Conservation (phyloP, 2,888 invertebrate species). For the Macroteleia sp. region DNA sequence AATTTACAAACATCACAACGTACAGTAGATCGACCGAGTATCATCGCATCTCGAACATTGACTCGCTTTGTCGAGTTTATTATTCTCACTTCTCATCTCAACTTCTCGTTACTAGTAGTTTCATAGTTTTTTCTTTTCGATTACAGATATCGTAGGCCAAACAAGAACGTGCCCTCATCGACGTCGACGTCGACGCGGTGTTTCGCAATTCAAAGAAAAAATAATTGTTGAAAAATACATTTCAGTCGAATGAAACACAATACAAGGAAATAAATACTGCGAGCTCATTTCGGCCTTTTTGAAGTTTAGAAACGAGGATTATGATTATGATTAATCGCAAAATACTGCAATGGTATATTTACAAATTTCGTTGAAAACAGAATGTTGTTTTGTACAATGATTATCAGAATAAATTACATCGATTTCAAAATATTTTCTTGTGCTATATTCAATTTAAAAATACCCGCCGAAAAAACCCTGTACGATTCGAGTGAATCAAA, state of each 20-base stretch:
- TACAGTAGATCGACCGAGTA: slow-evolving; percentile 79
- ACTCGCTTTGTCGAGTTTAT: slow-evolving; percentile 54
- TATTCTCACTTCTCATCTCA: slow-evolving; percentile 24
- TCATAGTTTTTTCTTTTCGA: slow-evolving; percentile 4
- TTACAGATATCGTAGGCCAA: slow-evolving; percentile 60
- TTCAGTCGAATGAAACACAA: background rate
- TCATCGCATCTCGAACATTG: slow-evolving; percentile 68
- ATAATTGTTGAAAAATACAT: background rate
- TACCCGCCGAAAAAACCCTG: slow-evolving; percentile 25
- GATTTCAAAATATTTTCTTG: slow-evolving; percentile 1
- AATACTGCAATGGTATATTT: slow-evolving; percentile 60
- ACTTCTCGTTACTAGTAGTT: slow-evolving; percentile 8
- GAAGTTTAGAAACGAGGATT: slow-evolving; percentile 57
- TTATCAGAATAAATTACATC: background rate
- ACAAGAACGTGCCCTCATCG: slow-evolving; percentile 60
- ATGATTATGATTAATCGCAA: slow-evolving; percentile 18
- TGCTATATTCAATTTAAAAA: background rate
- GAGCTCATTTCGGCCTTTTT: slow-evolving; percentile 32
- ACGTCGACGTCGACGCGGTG: slow-evolving; percentile 49
- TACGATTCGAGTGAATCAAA: slow-evolving; percentile 5
- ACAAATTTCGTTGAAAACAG: slow-evolving; percentile 31
- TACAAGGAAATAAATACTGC: slow-evolving; percentile 28
- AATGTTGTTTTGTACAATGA: slow-evolving; percentile 15
- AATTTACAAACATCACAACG: slow-evolving; percentile 83
- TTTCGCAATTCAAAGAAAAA: no score